Conservation (phyloP, 1,140 invertebrate genomes). For the Drosophila pseudoobscura region DNA sequence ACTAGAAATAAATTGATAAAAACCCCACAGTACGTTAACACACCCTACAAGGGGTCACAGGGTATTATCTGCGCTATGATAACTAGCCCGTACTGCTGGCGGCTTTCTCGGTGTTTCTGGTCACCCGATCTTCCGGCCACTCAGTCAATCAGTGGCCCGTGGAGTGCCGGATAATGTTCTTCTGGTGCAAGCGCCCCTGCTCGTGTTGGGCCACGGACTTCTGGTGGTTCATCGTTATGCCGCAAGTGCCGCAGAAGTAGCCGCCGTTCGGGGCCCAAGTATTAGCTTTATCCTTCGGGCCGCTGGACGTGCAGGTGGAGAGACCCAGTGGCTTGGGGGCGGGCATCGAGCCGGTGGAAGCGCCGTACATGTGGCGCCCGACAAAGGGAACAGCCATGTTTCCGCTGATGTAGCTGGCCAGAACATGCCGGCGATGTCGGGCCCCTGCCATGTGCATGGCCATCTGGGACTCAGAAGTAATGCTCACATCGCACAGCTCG, state of each 20-base stretch:
- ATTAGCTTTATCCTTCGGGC: conserved; percentile 53
- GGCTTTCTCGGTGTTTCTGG: too few species aligned
- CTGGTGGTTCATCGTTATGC: conserved; percentile 86
- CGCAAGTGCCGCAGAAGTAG: conserved; percentile 87
- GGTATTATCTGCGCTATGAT: not conserved
- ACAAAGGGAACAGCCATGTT: conserved; percentile 1
- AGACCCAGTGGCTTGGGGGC: conserved; percentile 34
- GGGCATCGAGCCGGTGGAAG: conserved; percentile 35
- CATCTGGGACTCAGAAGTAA: conserved; percentile 83
- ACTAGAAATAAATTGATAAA: conserved; percentile 69
- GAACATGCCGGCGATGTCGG: conserved; percentile 80
- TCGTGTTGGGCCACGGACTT: conserved; percentile 86
- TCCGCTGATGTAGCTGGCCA: not conserved
- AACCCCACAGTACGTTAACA: conserved; percentile 50
- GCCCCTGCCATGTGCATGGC: conserved; percentile 81
- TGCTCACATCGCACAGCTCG: conserved; percentile 82
- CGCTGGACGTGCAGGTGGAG: conserved; percentile 13
- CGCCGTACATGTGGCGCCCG: conserved; percentile 44
- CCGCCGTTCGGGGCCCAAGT: conserved; percentile 84
- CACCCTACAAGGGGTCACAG: conserved; percentile 6
- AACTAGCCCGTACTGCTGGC: not conserved
- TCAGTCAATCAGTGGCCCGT: conserved; percentile 1
- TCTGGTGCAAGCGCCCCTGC: conserved; percentile 86
- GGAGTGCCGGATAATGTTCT: conserved; percentile 30
- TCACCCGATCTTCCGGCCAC: too few species aligned